Conservation (phyloP, 1,140 invertebrate genomes). For the Wiebesia pumilae region DNA sequence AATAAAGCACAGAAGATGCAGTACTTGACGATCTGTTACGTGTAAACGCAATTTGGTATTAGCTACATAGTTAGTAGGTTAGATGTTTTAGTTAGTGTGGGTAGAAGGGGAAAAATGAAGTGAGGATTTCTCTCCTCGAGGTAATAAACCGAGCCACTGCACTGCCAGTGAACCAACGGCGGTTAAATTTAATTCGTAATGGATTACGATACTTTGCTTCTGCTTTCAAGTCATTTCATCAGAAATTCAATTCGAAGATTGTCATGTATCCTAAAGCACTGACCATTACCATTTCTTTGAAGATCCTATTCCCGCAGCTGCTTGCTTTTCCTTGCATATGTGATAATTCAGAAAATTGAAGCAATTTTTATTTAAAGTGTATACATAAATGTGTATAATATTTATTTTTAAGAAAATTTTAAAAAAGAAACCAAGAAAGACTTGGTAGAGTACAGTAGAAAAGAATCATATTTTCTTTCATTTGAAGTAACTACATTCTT, state of each 20-base stretch:
- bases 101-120: background rate
- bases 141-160: background rate
- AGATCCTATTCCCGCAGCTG: too few relatives aligned
- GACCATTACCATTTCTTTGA: too few relatives aligned
- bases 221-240: background rate
- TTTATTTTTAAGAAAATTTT: too few relatives aligned
- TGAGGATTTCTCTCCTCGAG: constrained; percentile 20
- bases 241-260: constrained; percentile 32
- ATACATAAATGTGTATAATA: too few relatives aligned
- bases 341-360: too few relatives aligned
- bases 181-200: constrained; percentile 44
- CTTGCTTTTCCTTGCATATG: too few relatives aligned
- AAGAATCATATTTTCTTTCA: too few relatives aligned
- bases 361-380: too few relatives aligned
- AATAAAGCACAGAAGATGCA: constrained; percentile 43
- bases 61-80: background rate
- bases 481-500: too few relatives aligned
- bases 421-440: too few relatives aligned
- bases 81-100: background rate
- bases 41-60: background rate
- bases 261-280: background rate
- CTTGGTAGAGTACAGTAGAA: too few relatives aligned
- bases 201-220: constrained; percentile 13
- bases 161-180: background rate
- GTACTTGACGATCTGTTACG: constrained; percentile 4